Evolutionary conservation across 2,888 invertebrate species (phyloP), one percentile per base, ranked within the genome.

Genomic region (Sepioteuthis lessoniana): DNA sequence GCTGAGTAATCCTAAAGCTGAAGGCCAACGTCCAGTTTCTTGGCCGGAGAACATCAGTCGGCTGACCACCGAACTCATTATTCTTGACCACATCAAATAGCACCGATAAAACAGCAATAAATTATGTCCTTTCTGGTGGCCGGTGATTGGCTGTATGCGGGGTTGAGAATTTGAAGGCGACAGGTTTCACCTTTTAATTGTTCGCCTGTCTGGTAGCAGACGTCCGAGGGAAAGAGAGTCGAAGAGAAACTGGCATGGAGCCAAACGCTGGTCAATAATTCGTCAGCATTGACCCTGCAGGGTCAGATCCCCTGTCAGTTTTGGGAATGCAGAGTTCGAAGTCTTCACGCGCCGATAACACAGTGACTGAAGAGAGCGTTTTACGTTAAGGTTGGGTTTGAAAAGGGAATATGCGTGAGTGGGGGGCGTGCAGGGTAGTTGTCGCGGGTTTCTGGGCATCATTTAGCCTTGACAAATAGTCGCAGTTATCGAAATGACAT

Each of bases 231-330:
- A 76, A 76, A 16, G 16, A 76, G 76, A 35, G 35, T 76, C n/a
- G 76, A 35, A 19, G 76, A n/a, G 76, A 76, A 76, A 76, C 76
- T 76, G 76, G 76, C 21, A n/a, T 35, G n/a, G 16, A n/a, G 76
- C 76, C 76, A 76, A 76, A 76, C 76, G 35, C n/a, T 76, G 76
- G 76, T 76, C 76, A 76, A 76, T 76, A 76, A 76, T 76, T 76
- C 76, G 76, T 76, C 76, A 76, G 76, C 76, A 35, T 76, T 76
- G 76, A 76, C 76, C 76, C 76, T 10, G 8, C 76, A n/a, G 76
- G 76, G 76, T 76, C n/a, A 76, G 76, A 76, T 76, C 76, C n/a
- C n/a, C 76, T 76, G 76, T 76, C 76, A 76, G 16, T 76, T 76
- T 13, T 13, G 19, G 35, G n/a, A 76, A 76, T n/a, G 35, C 13